These are phyloP conservation scores for Caenorhabditis imperialis DNA, from an alignment of 2,888 invertebrate genomes.

Conservation along the genomic window DNA sequence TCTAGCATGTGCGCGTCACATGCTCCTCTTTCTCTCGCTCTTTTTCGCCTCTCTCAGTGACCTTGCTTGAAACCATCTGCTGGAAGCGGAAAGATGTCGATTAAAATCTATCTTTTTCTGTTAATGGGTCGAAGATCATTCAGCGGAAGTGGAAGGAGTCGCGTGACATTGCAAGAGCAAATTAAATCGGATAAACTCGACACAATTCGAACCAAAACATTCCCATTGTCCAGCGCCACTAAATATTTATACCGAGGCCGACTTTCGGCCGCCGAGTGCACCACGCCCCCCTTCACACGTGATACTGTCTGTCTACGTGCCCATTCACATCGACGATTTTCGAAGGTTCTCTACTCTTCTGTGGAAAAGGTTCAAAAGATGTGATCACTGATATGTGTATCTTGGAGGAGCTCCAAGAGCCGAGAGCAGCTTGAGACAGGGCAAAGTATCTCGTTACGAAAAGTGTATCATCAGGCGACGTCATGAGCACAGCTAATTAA, in stretches of 20 bases:
- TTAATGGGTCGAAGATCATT: too few relatives aligned
- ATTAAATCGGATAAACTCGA: too few relatives aligned
- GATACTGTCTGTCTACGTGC: conserved; percentile 28
- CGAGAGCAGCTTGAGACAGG: background rate
- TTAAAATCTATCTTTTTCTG: too few relatives aligned
- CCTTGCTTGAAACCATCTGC: conserved; percentile 39
- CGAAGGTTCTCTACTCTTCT: conserved; percentile 29
- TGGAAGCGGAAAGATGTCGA: too few relatives aligned
- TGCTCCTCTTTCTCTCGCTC: conserved; percentile 24
- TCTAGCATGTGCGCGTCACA: conserved; percentile 23
- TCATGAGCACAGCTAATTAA: too few relatives aligned
- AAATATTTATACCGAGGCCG: conserved; percentile 19
- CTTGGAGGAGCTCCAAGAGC: conserved; percentile 1
- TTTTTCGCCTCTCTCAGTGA: conserved; percentile 6
- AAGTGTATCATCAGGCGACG: too few relatives aligned
- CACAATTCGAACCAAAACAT: too few relatives aligned
- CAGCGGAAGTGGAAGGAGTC: too few relatives aligned
- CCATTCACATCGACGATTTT: conserved; percentile 19
- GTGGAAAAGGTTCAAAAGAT: background rate
- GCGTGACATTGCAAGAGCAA: too few relatives aligned
- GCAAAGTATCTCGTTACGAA: conserved; percentile 39
- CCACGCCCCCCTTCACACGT: conserved; percentile 14
- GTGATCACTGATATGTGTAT: conserved; percentile 51
- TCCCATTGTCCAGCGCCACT: background rate
- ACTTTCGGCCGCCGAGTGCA: conserved; percentile 32